A percentile compares a stretch with the other conserved stretches of the same genome.
Conservation (phyloP, 64 coral and sea anemone genomes). For the Stichodactyla helianthus region DNA sequence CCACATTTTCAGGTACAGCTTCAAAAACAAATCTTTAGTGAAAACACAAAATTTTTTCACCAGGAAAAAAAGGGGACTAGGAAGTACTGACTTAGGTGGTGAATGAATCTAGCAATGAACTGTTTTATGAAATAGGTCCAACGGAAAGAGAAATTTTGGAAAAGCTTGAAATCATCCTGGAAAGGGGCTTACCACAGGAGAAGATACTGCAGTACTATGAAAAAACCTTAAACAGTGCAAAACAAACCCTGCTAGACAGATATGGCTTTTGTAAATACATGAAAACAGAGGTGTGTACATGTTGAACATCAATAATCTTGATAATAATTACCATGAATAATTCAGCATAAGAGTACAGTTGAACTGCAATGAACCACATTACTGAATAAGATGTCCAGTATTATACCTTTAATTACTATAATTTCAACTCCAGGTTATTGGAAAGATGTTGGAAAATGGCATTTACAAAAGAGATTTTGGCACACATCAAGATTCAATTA, state of each 20-base stretch:
- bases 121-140: not conserved
- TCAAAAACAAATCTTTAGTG: too few relatives aligned
- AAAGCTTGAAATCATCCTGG: not conserved
- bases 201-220: not conserved
- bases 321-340: not conserved
- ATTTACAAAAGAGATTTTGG: not conserved
- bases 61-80: too few relatives aligned
- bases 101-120: too few relatives aligned
- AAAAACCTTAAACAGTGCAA: not conserved
- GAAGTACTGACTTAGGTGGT: too few relatives aligned
- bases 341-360: too few relatives aligned
- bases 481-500: not conserved
- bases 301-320: not conserved
- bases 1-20: conserved; percentile 33
- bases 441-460: not conserved
- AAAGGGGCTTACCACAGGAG: not conserved
- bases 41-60: too few relatives aligned
- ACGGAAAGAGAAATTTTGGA: conserved; percentile 8
- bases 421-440: conserved; percentile 4
- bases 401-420: not conserved
- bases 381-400: too few relatives aligned
- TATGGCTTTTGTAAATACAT: conserved; percentile 18
- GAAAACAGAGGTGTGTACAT: not conserved
- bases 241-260: not conserved
- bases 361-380: too few relatives aligned